Evolutionary conservation across 2,888 invertebrate species (phyloP), one percentile per base, ranked within the genome.

Genomic region (Cryptocephalus primarius): DNA sequence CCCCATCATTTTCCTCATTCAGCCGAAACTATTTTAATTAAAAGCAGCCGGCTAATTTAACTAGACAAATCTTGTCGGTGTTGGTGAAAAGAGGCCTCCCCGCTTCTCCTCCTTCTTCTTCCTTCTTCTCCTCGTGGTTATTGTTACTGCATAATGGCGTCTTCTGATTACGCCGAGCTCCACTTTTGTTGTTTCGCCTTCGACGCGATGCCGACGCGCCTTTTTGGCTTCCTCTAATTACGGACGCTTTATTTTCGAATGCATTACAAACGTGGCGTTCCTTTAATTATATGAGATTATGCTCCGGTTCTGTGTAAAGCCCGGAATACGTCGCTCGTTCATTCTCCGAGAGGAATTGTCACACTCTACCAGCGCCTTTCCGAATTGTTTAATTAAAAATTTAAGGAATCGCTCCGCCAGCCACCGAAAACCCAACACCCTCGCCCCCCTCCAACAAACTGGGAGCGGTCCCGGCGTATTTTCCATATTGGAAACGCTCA

Each of bases 221-320:
- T 47, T 51, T 46, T 51, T 48, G 45, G 51, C 48, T 48, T 22
- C 22, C 46, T 51, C 48, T 51, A 51, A 48, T 51, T 50, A 50
- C 48, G 45, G 47, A 47, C 46, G 47, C 51, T 51, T 49, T 49
- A 47, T 49, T 51, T 51, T 49, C 47, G 46, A 51, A 45, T 43
- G 44, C 46, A 48, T 47, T 47, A 44, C 48, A 50, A 22, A 22
- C 22, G 22, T 22, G 22, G 22, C 22, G 22, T 22, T 22, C 22
- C 22, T 22, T 22, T 22, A 22, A 22, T 22, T 22, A 22, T 22
- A 22, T 22, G 22, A 22, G 22, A 22, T 22, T 22, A 22, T 22
- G 22, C 22, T 22, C 22, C 3, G 22, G 22, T 6, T 22, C 22
- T 22, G 22, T 22, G 22, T 22, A 22, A 22, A 22, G 22, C 22